phyloP scores from a whole-genome alignment of 2,797 vertebrate species.

The Lophotriccus pileatus region DNA sequence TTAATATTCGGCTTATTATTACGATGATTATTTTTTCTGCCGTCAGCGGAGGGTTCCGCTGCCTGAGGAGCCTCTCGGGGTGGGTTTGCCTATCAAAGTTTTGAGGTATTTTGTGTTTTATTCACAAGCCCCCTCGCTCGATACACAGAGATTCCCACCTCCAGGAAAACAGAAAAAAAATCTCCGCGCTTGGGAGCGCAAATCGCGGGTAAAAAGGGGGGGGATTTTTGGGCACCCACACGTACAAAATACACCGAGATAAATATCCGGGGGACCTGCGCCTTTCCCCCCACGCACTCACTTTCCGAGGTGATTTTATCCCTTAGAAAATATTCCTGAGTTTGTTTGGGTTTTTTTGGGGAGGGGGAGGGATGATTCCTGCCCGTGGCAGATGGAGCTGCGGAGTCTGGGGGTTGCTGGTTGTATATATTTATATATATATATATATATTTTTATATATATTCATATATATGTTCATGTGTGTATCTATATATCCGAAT shows the following conservation, averaged over 20 bases:
- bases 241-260: neutral
- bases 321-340: slow-evolving; percentile 15
- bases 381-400: neutral
- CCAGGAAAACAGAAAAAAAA: neutral
- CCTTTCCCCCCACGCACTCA: neutral
- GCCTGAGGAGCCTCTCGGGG: neutral
- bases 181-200: neutral
- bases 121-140: neutral
- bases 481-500: too few relatives aligned
- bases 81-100: neutral
- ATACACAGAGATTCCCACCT: neutral
- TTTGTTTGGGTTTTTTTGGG: neutral
- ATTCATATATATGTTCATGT: neutral
- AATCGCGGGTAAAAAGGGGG: neutral
- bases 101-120: slow-evolving; percentile 11
- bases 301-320: neutral
- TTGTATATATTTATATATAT: too few relatives aligned
- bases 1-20: neutral
- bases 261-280: fast-evolving
- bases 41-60: neutral
- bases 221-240: neutral
- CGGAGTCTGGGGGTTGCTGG: neutral
- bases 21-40: neutral
- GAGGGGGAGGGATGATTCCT: neutral
- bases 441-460: too few relatives aligned